A percentile compares a stretch with the other conserved stretches of the same genome.
phyloP scores from a whole-genome alignment of 2,797 vertebrate species.

The Hydrolagus colliei region DNA sequence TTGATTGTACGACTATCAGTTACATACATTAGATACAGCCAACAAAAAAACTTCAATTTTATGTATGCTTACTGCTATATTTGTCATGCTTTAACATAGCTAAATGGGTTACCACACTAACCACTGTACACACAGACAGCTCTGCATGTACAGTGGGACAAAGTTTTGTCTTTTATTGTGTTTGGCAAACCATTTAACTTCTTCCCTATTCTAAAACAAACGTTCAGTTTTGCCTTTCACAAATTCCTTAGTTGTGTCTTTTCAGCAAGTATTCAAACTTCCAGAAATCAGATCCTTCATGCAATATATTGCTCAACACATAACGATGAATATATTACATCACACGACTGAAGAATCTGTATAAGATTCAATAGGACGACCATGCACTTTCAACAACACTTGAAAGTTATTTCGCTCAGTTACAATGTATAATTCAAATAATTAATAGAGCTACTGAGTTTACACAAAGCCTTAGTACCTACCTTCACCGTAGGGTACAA shows the following conservation, averaged over 20 bases:
- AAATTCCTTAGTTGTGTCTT: neutral
- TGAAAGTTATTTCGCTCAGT: neutral
- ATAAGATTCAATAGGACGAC: neutral
- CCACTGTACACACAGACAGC: neutral
- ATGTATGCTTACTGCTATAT: neutral
- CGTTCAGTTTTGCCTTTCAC: neutral
- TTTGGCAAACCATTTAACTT: no score
- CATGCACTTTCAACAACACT: constrained; percentile 1
- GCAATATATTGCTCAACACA: neutral
- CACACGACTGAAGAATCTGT: neutral
- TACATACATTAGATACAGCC: neutral
- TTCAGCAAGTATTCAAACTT: neutral
- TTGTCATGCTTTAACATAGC: neutral
- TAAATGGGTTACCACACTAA: neutral
- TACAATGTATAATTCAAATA: constrained; percentile 9
- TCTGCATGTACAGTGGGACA: no score
- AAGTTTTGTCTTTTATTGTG: no score
- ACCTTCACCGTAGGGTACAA: constrained; percentile 97
- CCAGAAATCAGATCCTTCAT: neutral
- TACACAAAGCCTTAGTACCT: constrained; percentile 58
- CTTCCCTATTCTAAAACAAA: neutral
- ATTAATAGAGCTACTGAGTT: neutral
- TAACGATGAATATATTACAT: neutral
- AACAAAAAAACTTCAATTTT: neutral
- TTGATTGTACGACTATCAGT: neutral